Percentiles rank a stretch among this genome's conserved stretches.
Evolutionary conservation across 2,797 vertebrate species (phyloP).

Genomic region (Pelochelys cantorii): DNA sequence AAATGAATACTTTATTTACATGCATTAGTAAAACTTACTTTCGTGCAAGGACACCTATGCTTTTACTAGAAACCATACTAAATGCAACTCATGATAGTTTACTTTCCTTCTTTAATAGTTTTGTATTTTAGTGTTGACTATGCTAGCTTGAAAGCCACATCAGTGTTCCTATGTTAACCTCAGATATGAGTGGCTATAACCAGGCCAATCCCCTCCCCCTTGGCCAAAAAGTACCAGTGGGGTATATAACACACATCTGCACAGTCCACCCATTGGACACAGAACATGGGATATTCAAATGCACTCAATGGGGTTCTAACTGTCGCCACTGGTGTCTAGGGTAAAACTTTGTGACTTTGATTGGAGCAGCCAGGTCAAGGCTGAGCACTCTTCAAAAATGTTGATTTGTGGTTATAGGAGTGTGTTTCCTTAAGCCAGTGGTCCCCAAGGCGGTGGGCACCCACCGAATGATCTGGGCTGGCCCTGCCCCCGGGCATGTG

Average conservation of each 20-base stretch:
- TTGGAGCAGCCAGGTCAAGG: background rate
- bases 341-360: background rate
- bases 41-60: background rate
- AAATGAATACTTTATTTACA: background rate
- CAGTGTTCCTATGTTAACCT: background rate
- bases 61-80: background rate
- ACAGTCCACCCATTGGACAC: background rate
- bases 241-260: background rate
- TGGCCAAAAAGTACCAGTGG: background rate
- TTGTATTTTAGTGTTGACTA: background rate
- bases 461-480: too few species aligned
- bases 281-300: background rate
- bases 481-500: too few species aligned
- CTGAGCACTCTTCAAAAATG: background rate
- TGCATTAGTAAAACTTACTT: background rate
- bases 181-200: background rate
- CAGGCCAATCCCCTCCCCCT: background rate
- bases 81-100: accelerated
- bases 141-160: background rate
- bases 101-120: background rate
- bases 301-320: background rate
- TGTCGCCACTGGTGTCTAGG: background rate
- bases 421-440: background rate
- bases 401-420: background rate
- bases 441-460: too few species aligned